Base-by-base conservation (phyloP, 2,113 vertebrate species). In the Ploceus nigricollis region DNA sequence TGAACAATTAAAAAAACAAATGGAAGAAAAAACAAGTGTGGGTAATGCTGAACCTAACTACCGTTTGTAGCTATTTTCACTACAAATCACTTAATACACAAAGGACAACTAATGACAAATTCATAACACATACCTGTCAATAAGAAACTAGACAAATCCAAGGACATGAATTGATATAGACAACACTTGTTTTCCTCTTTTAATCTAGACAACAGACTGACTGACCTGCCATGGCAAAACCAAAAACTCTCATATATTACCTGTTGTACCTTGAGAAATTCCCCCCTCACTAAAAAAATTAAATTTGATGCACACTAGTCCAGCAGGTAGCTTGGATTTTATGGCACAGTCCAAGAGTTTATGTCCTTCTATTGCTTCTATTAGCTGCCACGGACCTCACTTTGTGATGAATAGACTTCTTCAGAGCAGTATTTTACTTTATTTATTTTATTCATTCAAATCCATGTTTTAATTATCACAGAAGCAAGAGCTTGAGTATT, bases 401-500 rank as follows among this genome's bases (percentile, higher is more conserved):
- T 78, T 78, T 68, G n/a, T 58, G 15, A 12, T 58, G 8, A 80
- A 81, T 2, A 30, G 8, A 83, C 81, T 71, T 73, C 54, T 77
- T 68, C 37, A 58, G 10, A 31, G 40, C 23, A 58, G 4, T 13
- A 53, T 71, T 69, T 53, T 77, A 23, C 51, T 50, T 50, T 14
- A 10, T 70, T 85, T 56, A 16, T 78, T 81, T 50, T 87, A 53
- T 79, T 71, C 33, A 77, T 82, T 95, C 72, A 57, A 47, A 87
- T 83, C 30, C 40, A 47, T 75, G 68, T 76, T 93, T 96, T 87
- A 93, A 94, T 97, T 90, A 94, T 60, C 63, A 88, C 39, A 85
- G 66, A 91, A 95, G 27, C 30, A 95, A 69, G 18, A 83, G 28
- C 51, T 70, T 23, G 44, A 88, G 10, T 57, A 86, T 51, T 75